Evolutionary conservation across 37 sponge, comb jelly and placozoan species (phyloP).

Genomic region (Axinella damicornis): DNA sequence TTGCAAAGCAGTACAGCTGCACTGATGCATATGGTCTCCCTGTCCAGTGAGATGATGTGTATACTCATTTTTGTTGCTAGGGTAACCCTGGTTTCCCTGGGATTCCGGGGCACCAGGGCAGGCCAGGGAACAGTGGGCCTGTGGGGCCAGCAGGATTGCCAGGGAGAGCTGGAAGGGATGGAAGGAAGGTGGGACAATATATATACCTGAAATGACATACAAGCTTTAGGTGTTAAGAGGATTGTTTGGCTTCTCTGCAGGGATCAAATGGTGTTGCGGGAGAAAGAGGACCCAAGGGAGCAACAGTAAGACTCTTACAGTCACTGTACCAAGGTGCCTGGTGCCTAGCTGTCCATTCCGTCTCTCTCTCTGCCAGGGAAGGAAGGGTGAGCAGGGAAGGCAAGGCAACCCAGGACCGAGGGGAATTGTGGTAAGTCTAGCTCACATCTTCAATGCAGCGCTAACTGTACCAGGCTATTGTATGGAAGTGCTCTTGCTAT

Average conservation of each 20-base stretch:
- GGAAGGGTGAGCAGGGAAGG: slow-evolving; percentile 13
- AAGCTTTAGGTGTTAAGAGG: neutral
- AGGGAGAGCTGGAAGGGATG: neutral
- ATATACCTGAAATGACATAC: neutral
- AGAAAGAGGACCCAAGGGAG: slow-evolving; percentile 40
- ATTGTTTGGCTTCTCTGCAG: slow-evolving; percentile 6
- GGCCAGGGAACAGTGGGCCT: neutral
- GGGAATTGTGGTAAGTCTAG: slow-evolving; percentile 4
- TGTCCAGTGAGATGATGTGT: no score
- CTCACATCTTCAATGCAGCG: no score
- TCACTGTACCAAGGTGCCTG: neutral
- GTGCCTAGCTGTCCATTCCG: neutral
- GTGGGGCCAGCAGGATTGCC: neutral
- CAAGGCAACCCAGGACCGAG: slow-evolving; percentile 1
- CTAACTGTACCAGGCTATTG: no score
- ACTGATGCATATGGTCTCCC: no score
- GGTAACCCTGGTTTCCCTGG: neutral
- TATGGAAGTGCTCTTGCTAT: no score
- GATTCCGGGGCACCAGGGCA: slow-evolving; percentile 3
- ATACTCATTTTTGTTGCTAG: neutral
- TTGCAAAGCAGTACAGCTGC: no score
- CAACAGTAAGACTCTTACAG: slow-evolving; percentile 17
- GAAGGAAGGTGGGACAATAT: neutral
- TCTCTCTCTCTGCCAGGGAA: slow-evolving; percentile 13
- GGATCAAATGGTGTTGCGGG: slow-evolving; percentile 50